Conservation (phyloP, 2,888 invertebrate species). For the Rhodophaea formosa region DNA sequence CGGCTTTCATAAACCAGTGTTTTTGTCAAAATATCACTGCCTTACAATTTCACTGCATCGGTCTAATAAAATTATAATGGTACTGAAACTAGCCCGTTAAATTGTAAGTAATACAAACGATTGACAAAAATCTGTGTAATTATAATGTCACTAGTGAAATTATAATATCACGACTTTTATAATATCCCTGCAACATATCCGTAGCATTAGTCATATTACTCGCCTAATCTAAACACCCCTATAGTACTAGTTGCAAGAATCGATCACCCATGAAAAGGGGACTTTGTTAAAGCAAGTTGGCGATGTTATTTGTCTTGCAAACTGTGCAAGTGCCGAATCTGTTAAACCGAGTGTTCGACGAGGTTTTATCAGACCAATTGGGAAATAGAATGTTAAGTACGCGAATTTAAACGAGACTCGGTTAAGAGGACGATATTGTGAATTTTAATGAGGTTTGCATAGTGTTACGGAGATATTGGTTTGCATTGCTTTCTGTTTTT, state of each 20-base stretch:
- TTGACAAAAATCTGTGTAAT: too few relatives aligned
- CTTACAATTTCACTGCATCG: too few relatives aligned
- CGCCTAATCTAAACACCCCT: background rate
- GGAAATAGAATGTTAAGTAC: constrained; percentile 3
- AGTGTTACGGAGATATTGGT: too few relatives aligned
- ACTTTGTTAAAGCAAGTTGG: constrained; percentile 19
- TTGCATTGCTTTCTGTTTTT: background rate
- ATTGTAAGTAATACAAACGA: too few relatives aligned
- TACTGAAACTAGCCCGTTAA: too few relatives aligned
- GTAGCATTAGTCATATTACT: background rate
- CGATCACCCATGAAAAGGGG: constrained; percentile 18
- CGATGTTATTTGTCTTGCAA: constrained; percentile 22
- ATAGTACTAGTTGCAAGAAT: constrained; percentile 13
- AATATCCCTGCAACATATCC: too few relatives aligned
- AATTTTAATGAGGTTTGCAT: background rate
- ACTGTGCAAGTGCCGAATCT: constrained; percentile 13
- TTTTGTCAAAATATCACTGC: too few relatives aligned
- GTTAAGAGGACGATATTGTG: background rate
- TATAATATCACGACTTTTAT: too few relatives aligned
- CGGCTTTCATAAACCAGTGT: too few relatives aligned
- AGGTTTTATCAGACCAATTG: constrained; percentile 14
- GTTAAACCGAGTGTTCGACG: constrained; percentile 6
- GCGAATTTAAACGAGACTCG: background rate
- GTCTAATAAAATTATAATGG: too few relatives aligned
- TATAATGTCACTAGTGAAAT: too few relatives aligned